Base-by-base conservation (phyloP, 1,140 invertebrate genomes). In the Trachymyrmex septentrionalis region DNA sequence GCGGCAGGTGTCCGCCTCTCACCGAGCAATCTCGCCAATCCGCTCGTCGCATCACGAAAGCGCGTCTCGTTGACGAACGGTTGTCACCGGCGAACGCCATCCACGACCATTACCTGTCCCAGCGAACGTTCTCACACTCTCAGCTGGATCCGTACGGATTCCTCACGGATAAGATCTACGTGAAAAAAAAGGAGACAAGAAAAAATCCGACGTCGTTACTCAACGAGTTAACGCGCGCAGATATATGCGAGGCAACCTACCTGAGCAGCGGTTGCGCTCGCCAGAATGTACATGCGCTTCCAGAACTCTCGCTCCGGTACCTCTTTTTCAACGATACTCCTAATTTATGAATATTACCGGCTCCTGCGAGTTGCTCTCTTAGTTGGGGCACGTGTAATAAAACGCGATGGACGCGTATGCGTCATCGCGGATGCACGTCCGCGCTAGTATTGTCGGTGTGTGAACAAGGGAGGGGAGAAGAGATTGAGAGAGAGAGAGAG, bases 71-170 rank as follows among this genome's bases (percentile, higher is more conserved):
- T 85, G 80, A 87, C 86, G 80, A 57, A 85, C 50, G 61, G 24
- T 34, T 67, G 86, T 87, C 86, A 71, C 44, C 34, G 82, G 24
- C 44, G 59, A 77, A 48, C 38, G 34, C 16, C 24, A 34, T n/a
- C 30, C 80, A 34, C 38, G 55, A 14, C 48, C 64, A 71, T 72
- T 72, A 82, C 34, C 78, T 34, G 67, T 80, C 53, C 14, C 19
- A 73, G 87, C 63, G 91, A 64, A 86, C 85, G 92, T 95, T 95
- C 94, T 94, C 94, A 95, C 94, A 95, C 93, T 94, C 88, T 92
- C 91, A 61, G 24, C 1, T 50, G 44, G 48, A 53, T 73, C 34
- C 27, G 67, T 73, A 61, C 71, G 80, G 80, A 84, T 84, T 84
- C 55, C 55, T 69, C 14, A 59, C 73, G 87, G 92, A 93, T 92